These are phyloP conservation scores for Rousettus leschenaultii DNA, from an alignment of 2,113 vertebrate genomes.

Conservation along the genomic window DNA sequence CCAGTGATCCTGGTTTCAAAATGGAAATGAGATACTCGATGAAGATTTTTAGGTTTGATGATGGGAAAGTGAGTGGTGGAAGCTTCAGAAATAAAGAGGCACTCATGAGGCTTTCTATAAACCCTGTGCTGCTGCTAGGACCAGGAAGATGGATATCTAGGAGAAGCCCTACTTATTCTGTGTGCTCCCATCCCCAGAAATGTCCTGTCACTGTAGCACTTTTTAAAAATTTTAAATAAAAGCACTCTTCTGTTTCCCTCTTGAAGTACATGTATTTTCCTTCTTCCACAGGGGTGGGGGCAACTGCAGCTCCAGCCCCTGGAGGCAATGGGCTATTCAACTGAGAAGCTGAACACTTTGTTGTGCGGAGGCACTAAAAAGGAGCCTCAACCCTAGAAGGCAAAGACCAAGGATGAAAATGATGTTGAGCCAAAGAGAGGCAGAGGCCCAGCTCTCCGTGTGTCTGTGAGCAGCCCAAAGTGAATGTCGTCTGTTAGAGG, in stretches of 20 bases:
- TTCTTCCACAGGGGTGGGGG: neutral
- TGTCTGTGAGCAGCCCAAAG: neutral
- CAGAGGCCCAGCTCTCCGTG: neutral
- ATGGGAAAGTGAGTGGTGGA: neutral
- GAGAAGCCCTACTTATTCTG: neutral
- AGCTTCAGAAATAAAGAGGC: neutral
- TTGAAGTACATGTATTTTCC: neutral
- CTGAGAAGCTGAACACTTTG: neutral
- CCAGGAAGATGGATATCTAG: neutral
- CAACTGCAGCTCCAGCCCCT: neutral
- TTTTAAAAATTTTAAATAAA: neutral
- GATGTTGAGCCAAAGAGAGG: neutral
- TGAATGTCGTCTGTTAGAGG: neutral
- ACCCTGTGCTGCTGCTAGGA: neutral
- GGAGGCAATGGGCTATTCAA: neutral
- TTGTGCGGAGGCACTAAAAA: neutral
- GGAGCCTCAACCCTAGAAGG: neutral
- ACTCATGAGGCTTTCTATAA: neutral
- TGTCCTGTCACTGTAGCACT: neutral
- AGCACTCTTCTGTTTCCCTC: neutral
- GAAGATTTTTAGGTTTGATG: constrained; percentile 13
- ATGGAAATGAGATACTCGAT: neutral
- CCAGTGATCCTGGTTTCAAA: neutral
- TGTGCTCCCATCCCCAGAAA: neutral
- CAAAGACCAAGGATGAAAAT: neutral